Percentiles rank a stretch among this genome's conserved stretches.
Conservation (phyloP, 2,797 vertebrate species). For the Megalops cyprinoides region DNA sequence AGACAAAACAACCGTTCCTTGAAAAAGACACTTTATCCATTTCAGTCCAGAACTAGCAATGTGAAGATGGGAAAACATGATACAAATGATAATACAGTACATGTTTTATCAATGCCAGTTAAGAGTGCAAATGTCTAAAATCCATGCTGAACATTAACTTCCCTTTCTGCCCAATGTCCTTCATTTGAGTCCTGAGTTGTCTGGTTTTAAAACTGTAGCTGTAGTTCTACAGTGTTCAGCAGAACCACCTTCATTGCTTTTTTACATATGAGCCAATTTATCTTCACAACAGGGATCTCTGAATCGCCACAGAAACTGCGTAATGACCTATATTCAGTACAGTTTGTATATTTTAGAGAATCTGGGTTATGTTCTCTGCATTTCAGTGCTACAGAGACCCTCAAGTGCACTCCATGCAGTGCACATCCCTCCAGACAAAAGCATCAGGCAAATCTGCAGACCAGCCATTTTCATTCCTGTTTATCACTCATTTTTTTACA, state of each 20-base stretch:
- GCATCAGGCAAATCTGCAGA: too few species aligned
- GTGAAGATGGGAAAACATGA: not conserved
- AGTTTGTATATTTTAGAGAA: too few species aligned
- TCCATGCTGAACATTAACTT: not conserved
- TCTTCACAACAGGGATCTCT: too few species aligned
- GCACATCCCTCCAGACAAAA: too few species aligned
- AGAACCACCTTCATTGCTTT: not conserved
- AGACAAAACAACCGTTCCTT: not conserved
- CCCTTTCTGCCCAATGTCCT: conserved; percentile 5
- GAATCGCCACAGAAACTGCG: too few species aligned
- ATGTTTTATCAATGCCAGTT: conserved; percentile 10
- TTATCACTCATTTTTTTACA: not conserved
- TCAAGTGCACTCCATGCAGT: too few species aligned
- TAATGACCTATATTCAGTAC: too few species aligned
- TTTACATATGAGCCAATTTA: too few species aligned
- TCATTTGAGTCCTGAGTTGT: not conserved
- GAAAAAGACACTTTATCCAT: not conserved
- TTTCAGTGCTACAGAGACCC: too few species aligned
- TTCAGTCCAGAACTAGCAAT: not conserved
- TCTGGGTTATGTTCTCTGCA: too few species aligned
- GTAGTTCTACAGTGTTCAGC: conserved; percentile 2
- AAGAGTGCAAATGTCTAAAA: not conserved
- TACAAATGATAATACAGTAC: conserved; percentile 9
- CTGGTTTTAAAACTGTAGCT: not conserved
- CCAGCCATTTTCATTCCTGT: too few species aligned